These are phyloP conservation scores for Etheostoma nigrum DNA, from an alignment of 2,797 vertebrate species.

Conservation along the genomic window DNA sequence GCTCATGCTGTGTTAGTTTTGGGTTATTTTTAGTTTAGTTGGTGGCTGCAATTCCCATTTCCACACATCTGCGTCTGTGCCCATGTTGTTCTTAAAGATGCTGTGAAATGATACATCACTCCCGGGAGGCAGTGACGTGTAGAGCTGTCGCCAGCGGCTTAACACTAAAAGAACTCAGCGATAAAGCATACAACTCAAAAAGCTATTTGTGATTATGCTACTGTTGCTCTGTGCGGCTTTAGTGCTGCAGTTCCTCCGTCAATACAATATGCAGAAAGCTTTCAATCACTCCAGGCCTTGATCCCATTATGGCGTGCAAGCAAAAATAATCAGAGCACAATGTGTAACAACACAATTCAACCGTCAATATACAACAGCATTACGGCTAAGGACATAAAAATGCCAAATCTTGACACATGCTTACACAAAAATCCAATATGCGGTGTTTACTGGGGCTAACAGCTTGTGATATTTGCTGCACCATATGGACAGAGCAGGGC, in stretches of 20 bases:
- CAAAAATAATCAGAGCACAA: slow-evolving; percentile 52
- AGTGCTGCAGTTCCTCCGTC: no score
- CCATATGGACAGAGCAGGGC: slow-evolving; percentile 44
- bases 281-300: slow-evolving; percentile 40
- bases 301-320: slow-evolving; percentile 47
- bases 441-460: slow-evolving; percentile 47
- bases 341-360: slow-evolving; percentile 52
- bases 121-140: slow-evolving; percentile 30
- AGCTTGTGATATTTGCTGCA: slow-evolving; percentile 19
- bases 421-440: slow-evolving; percentile 45
- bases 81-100: slow-evolving; percentile 58
- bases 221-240: background rate
- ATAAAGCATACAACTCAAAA: slow-evolving; percentile 20
- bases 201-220: slow-evolving; percentile 16
- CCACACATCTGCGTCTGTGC: slow-evolving; percentile 59
- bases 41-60: slow-evolving; percentile 59
- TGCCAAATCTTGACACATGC: slow-evolving; percentile 50
- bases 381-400: slow-evolving; percentile 50
- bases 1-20: slow-evolving; percentile 48
- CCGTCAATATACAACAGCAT: slow-evolving; percentile 44
- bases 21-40: slow-evolving; percentile 69
- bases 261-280: slow-evolving; percentile 1
- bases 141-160: slow-evolving; percentile 37
- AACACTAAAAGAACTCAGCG: background rate
- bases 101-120: slow-evolving; percentile 61